These are phyloP conservation scores for Alaudala cheleensis DNA, from an alignment of 2,113 vertebrate species.

Conservation along the genomic window DNA sequence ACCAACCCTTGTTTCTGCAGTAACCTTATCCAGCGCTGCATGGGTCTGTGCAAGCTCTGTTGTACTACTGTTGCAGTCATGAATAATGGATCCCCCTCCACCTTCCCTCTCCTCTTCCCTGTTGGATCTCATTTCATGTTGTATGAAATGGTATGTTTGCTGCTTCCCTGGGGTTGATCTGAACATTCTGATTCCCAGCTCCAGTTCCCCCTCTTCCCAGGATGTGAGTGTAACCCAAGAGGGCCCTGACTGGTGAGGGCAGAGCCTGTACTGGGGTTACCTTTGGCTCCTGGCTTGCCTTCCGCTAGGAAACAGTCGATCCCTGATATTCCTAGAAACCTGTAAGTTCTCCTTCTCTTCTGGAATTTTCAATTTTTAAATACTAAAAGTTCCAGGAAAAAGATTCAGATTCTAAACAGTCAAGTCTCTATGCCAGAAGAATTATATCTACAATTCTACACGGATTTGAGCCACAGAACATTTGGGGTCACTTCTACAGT, in stretches of 20 bases:
- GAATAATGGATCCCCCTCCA: constrained; percentile 46
- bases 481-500: not conserved
- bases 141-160: not conserved
- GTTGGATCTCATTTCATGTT: constrained; percentile 35
- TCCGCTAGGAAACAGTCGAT: not conserved
- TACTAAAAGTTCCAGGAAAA: not conserved
- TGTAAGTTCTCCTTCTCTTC: not conserved
- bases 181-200: not conserved
- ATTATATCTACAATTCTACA: not conserved
- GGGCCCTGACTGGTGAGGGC: not conserved
- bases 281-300: not conserved
- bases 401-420: not conserved
- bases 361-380: not conserved
- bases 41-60: not conserved
- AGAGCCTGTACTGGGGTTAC: not conserved
- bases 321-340: not conserved
- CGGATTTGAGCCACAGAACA: not conserved
- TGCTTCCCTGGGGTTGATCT: not conserved
- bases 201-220: not conserved
- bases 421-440: not conserved
- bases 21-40: not conserved
- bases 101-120: constrained; percentile 1
- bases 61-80: constrained; percentile 34
- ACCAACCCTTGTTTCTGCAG: not conserved
- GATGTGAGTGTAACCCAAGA: not conserved